Base-by-base conservation (phyloP, 2,113 vertebrate species). In the Alouatta palliata region DNA sequence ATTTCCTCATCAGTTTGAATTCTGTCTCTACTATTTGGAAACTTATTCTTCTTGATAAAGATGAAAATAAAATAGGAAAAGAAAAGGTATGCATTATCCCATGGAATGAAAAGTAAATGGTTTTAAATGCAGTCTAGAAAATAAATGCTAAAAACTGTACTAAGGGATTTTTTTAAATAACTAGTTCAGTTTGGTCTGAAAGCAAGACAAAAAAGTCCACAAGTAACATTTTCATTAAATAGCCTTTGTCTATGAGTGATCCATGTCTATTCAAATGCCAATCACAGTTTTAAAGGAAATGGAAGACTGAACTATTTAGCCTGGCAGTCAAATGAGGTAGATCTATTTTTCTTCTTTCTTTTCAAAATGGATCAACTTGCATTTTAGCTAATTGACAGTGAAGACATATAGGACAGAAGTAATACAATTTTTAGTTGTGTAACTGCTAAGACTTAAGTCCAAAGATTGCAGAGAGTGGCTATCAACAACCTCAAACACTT, bases 241-340 rank as follows among this genome's bases (percentile, higher is more conserved):
- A 84, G 5, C 3, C 23, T 81, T 13, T 85, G 20, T 61, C 20
- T 71, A 35, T 58, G 54, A 92, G 6, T 93, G 88, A 93, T 79
- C 94, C 13, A 27, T 49, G 8, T 85, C 54, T 94, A 79, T 75
- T 91, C 97, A 93, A 90, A 87, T 73, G 40, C 1, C 83, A 86
- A 52, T 68, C 70, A 84, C 30, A 81, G 61, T 91, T 95, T 87
- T 32, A 93, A 92, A 58, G 73, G 94, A 90, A 97, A 93, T 73
- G 10, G 20, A 80, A 92, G 37, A 89, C 8, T 71, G 21, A 82
- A 91, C 30, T 81, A 66, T 82, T 91, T 80, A 86, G 17, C 61
- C 35, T 84, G 68, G 25, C 14, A 90, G 64, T 76, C 37, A 95
- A 95, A 93, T 54, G 5, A 70, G 3, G 54, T 77, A 87, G 58